These are phyloP conservation scores for Hypotaenidia okinawae DNA, from an alignment of 2,797 vertebrate species.

Conservation along the genomic window DNA sequence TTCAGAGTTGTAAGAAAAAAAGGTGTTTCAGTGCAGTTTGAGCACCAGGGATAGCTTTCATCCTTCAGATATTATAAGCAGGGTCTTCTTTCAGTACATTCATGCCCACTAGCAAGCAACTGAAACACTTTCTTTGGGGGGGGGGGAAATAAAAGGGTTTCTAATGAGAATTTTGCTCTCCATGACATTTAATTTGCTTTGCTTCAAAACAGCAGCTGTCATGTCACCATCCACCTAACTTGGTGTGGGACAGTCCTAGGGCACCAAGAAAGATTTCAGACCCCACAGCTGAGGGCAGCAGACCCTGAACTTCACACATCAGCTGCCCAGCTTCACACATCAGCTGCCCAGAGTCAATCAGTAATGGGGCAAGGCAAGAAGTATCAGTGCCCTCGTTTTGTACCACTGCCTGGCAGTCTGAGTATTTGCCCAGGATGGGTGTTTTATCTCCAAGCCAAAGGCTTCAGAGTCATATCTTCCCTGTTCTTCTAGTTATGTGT, in stretches of 20 bases:
- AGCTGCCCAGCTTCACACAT: not conserved
- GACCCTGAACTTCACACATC: not conserved
- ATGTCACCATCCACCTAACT: not conserved
- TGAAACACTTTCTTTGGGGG: not conserved
- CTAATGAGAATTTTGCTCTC: not conserved
- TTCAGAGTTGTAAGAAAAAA: not conserved
- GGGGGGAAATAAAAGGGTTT: constrained; percentile 20
- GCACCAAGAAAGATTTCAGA: rapidly evolving
- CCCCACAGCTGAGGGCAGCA: not conserved
- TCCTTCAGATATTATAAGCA: not conserved
- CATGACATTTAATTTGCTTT: not conserved
- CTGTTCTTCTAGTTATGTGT: not conserved
- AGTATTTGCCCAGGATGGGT: not conserved
- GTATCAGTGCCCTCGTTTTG: not conserved
- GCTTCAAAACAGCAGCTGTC: not conserved
- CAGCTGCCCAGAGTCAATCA: not conserved
- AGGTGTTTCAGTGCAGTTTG: not conserved
- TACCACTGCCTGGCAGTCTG: not conserved
- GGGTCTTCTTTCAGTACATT: not conserved
- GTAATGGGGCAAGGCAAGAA: not conserved
- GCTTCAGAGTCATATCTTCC: not conserved
- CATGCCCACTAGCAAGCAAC: not conserved
- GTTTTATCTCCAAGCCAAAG: not conserved
- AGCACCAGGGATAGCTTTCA: not conserved
- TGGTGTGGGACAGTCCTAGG: not conserved